Percentiles rank a stretch among this genome's conserved stretches.
Evolutionary conservation across 2,888 invertebrate species (phyloP).

Genomic region (Bedellia somnulentella): DNA sequence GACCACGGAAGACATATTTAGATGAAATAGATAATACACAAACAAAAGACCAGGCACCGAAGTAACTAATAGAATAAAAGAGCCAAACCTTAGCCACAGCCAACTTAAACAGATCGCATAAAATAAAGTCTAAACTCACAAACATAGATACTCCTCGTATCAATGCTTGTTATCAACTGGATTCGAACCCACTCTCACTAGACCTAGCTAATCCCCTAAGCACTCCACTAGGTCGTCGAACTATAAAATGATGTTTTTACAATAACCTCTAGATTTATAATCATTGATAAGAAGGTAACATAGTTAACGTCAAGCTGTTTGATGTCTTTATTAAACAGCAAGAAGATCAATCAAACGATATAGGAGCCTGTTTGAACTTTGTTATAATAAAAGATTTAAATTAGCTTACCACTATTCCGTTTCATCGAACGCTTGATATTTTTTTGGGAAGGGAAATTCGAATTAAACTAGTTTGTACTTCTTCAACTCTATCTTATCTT

Average conservation of each 20-base stretch:
- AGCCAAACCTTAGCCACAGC: too few species aligned
- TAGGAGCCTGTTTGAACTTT: constrained; percentile 32
- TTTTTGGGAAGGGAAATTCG: constrained; percentile 32
- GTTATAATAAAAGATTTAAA: constrained; percentile 46
- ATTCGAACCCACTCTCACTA: too few species aligned
- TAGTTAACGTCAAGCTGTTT: constrained; percentile 37
- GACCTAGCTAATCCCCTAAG: too few species aligned
- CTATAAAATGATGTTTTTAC: neutral
- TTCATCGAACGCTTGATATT: constrained; percentile 37
- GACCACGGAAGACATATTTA: too few species aligned
- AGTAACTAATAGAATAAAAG: too few species aligned
- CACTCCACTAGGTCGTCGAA: too few species aligned
- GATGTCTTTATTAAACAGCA: constrained; percentile 45
- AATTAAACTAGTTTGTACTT: constrained; percentile 51
- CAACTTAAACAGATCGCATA: too few species aligned
- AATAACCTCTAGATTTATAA: constrained; percentile 8
- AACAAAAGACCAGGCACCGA: too few species aligned
- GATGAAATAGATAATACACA: too few species aligned
- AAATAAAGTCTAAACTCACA: too few species aligned
- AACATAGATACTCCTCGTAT: too few species aligned
- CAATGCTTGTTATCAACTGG: too few species aligned
- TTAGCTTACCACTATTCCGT: constrained; percentile 43
- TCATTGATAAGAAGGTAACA: constrained; percentile 13
- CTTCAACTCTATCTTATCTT: constrained; percentile 40
- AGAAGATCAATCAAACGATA: constrained; percentile 52